A percentile compares a stretch with the other conserved stretches of the same genome.
These are phyloP conservation scores for Anodontia alba DNA, from an alignment of 2,888 invertebrate genomes.

Conservation along the genomic window DNA sequence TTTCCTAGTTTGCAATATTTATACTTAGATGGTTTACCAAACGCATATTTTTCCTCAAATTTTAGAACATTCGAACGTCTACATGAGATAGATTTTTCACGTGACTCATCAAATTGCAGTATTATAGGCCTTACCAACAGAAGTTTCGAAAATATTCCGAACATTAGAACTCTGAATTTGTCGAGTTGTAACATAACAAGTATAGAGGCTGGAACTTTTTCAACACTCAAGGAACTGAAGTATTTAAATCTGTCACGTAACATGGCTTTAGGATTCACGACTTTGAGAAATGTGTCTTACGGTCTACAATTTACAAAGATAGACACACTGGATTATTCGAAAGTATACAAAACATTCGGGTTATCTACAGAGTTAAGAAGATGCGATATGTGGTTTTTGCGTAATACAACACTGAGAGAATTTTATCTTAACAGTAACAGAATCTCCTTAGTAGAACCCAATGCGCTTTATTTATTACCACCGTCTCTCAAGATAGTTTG, in stretches of 20 bases:
- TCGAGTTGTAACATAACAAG: conserved; percentile 18
- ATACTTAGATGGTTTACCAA: background rate
- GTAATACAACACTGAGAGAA: conserved; percentile 35
- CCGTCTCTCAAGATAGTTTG: conserved; percentile 22
- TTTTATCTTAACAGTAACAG: conserved; percentile 32
- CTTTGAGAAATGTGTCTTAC: conserved; percentile 37
- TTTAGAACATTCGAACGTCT: background rate
- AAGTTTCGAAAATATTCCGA: conserved; percentile 7
- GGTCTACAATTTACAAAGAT: conserved; percentile 50
- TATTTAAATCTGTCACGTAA: conserved; percentile 43
- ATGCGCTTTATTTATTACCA: conserved; percentile 25
- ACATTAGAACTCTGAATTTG: conserved; percentile 12
- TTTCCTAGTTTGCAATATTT: background rate
- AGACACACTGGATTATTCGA: conserved; percentile 32
- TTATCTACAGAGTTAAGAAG: conserved; percentile 16
- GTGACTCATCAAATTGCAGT: background rate
- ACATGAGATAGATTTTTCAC: background rate
- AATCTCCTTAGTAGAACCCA: conserved; percentile 32
- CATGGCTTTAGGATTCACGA: conserved; percentile 28
- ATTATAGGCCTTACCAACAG: background rate
- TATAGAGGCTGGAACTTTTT: conserved; percentile 26
- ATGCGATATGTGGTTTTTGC: conserved; percentile 38
- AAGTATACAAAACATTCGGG: conserved; percentile 43
- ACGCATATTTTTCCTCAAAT: background rate
- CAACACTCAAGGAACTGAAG: conserved; percentile 1